Percentiles rank a stretch among this genome's conserved stretches.
phyloP scores from a whole-genome alignment of 1,140 invertebrate species.

The Lethocerus indicus region DNA sequence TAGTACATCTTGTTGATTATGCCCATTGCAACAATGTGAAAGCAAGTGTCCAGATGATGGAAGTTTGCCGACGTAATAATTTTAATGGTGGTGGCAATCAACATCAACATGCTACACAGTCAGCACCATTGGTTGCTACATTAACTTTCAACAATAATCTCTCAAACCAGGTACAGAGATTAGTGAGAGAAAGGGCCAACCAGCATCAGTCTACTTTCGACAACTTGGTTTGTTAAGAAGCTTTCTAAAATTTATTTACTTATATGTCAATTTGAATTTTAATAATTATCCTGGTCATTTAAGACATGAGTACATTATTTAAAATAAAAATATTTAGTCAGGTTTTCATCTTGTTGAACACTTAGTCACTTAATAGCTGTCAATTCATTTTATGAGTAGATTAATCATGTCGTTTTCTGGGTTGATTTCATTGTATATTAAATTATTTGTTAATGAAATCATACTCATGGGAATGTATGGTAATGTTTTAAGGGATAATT shows the following conservation, averaged over 20 bases:
- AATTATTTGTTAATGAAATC: too few relatives aligned
- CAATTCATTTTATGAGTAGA: constrained; percentile 7
- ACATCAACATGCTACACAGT: constrained; percentile 35
- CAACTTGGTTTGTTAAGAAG: constrained; percentile 36
- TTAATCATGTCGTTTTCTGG: too few relatives aligned
- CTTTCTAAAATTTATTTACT: too few relatives aligned
- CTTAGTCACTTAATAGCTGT: too few relatives aligned
- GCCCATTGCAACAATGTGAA: constrained; percentile 93
- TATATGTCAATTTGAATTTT: too few relatives aligned
- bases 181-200: constrained; percentile 13
- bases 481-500: too few relatives aligned
- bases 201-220: constrained; percentile 29
- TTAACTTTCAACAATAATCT: constrained; percentile 68
- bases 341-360: too few relatives aligned
- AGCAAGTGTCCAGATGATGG: constrained; percentile 92
- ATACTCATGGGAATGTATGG: too few relatives aligned
- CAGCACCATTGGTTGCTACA: constrained; percentile 57
- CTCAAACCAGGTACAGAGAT: constrained; percentile 40
- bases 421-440: too few relatives aligned
- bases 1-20: constrained; percentile 89
- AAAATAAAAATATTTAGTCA: too few relatives aligned
- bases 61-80: constrained; percentile 56
- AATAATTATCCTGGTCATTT: too few relatives aligned
- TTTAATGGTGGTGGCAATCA: constrained; percentile 30
- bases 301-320: too few relatives aligned